Conservation (phyloP, 2,797 vertebrate genomes). For the Hemitrygon akajei region DNA sequence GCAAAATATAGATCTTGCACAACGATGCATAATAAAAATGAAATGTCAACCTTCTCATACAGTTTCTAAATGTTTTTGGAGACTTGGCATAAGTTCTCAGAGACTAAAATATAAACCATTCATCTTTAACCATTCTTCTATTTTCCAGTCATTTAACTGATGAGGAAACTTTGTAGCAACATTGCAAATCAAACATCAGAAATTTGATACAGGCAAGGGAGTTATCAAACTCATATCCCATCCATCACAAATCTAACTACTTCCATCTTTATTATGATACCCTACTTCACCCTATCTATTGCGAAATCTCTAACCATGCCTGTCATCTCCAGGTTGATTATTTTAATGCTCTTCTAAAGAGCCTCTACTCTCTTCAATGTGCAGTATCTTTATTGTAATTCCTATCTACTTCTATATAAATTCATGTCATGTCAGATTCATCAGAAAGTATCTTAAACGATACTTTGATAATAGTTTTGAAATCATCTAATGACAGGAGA, state of each 20-base stretch:
- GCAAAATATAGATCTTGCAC: neutral
- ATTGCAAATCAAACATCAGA: neutral
- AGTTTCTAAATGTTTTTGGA: neutral
- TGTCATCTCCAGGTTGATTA: neutral
- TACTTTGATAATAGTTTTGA: neutral
- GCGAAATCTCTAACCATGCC: neutral
- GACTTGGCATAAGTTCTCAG: too few species aligned
- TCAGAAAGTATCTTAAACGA: neutral
- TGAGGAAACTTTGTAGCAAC: neutral
- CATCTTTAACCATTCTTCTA: neutral
- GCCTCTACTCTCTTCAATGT: neutral
- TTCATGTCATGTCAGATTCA: neutral
- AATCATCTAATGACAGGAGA: neutral
- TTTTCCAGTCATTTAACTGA: neutral
- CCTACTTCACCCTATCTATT: neutral
- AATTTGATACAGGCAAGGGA: too few species aligned
- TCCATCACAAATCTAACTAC: too few species aligned
- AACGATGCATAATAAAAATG: neutral
- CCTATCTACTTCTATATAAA: neutral
- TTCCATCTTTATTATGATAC: neutral
- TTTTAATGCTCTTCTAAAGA: neutral
- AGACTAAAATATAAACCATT: neutral
- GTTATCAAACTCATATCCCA: too few species aligned
- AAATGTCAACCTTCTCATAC: neutral
- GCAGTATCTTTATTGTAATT: neutral